Evolutionary conservation across 2,797 vertebrate species (phyloP).

Genomic region (Luscinia megarhynchos): DNA sequence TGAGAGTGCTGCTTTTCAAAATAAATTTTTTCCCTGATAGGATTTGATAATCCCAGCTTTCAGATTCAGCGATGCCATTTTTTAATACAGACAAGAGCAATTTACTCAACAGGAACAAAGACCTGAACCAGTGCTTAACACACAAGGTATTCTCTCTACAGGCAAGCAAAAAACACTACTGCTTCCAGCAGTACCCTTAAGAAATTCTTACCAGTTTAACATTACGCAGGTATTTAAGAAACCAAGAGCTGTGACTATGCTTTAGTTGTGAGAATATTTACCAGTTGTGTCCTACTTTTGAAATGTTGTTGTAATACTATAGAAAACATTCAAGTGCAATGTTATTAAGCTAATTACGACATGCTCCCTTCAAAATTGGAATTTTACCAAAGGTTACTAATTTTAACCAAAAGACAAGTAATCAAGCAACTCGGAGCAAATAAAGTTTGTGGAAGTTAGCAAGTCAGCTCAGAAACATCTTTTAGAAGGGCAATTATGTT

Average conservation of each 20-base stretch:
- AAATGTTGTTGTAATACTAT: not conserved
- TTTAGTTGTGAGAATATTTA: not conserved
- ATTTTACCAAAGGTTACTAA: slow-evolving; percentile 13
- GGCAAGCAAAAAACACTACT: not conserved
- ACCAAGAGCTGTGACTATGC: not conserved
- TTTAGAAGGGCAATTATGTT: slow-evolving; percentile 62
- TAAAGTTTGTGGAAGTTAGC: slow-evolving; percentile 58
- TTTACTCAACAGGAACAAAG: slow-evolving; percentile 45
- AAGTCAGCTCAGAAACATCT: slow-evolving; percentile 51
- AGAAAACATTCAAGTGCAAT: not conserved
- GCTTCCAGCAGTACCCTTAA: not conserved
- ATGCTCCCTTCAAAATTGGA: not conserved
- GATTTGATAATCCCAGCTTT: not conserved
- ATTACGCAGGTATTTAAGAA: not conserved
- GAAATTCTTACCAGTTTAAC: not conserved
- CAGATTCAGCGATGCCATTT: not conserved
- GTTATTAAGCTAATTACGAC: not conserved
- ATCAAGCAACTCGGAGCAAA: slow-evolving; percentile 33
- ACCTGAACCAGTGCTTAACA: not conserved
- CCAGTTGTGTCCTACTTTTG: not conserved
- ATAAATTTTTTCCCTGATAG: not conserved
- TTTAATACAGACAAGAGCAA: slow-evolving; percentile 31
- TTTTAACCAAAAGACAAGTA: slow-evolving; percentile 34
- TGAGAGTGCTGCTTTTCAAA: not conserved
- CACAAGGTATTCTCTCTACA: not conserved